Conservation (phyloP, 2,797 vertebrate species). For the Lepus townsendii region DNA sequence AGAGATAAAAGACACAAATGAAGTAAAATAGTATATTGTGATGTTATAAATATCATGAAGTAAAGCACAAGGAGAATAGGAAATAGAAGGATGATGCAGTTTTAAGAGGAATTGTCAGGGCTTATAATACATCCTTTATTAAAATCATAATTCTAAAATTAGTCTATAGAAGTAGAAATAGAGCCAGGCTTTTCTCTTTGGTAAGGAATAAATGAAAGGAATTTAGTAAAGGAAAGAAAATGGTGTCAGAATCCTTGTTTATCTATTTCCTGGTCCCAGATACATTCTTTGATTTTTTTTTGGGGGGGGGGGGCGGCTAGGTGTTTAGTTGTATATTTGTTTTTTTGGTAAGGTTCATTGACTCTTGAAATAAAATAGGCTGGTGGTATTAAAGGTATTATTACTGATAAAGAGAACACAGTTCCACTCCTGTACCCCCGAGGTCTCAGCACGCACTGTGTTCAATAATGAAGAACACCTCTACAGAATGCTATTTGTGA, state of each 20-base stretch:
- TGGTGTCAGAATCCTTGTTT: neutral
- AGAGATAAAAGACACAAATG: neutral
- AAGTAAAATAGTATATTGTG: neutral
- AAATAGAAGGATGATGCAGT: neutral
- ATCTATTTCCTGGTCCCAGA: neutral
- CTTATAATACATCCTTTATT: slow-evolving; percentile 12
- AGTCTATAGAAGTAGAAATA: neutral
- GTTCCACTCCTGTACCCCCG: neutral
- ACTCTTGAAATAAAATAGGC: neutral
- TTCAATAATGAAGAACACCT: neutral
- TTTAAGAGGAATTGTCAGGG: slow-evolving; percentile 30
- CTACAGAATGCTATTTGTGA: neutral
- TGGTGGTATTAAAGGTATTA: neutral
- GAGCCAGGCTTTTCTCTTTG: neutral
- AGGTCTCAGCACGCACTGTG: neutral
- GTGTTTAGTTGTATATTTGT: neutral
- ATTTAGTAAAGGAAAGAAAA: neutral
- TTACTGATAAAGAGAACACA: neutral
- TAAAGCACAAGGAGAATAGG: neutral
- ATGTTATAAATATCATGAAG: neutral
- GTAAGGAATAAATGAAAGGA: slow-evolving; percentile 12
- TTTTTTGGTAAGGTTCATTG: neutral
- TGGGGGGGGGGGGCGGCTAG: neutral
- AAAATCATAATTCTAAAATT: neutral
- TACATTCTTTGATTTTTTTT: neutral